A percentile compares a stretch with the other conserved stretches of the same genome.
Evolutionary conservation across 1,140 invertebrate species (phyloP).

Genomic region (Catajapyx aquilonaris): DNA sequence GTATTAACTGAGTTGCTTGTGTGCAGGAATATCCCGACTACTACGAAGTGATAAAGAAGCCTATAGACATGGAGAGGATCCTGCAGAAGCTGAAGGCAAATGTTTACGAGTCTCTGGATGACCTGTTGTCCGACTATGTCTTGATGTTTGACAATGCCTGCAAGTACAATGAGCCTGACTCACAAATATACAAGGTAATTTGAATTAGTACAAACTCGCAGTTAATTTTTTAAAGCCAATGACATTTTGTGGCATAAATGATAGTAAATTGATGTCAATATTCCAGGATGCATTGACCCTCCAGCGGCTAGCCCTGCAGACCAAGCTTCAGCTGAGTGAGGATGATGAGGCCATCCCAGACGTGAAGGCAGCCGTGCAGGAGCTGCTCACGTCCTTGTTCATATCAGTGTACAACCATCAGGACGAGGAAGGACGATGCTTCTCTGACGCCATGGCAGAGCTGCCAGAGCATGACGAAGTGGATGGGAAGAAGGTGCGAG

Average conservation of each 20-base stretch:
- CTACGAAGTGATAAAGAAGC: slow-evolving; percentile 92
- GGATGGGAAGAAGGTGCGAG: slow-evolving; percentile 45
- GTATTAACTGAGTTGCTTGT: too few species aligned
- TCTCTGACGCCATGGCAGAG: slow-evolving; percentile 87
- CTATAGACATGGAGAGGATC: slow-evolving; percentile 93
- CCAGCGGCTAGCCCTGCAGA: slow-evolving; percentile 77
- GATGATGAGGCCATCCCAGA: slow-evolving; percentile 73
- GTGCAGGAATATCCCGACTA: slow-evolving; percentile 83
- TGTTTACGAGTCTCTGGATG: slow-evolving; percentile 66
- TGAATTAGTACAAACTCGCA: too few species aligned
- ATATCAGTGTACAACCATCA: slow-evolving; percentile 87
- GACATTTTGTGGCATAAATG: too few species aligned
- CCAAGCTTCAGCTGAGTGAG: slow-evolving; percentile 69
- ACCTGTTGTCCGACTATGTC: slow-evolving; percentile 78
- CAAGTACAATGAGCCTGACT: slow-evolving; percentile 98
- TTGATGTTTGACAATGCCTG: slow-evolving; percentile 99
- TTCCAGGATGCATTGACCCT: slow-evolving; percentile 70
- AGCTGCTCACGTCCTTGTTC: slow-evolving; percentile 77
- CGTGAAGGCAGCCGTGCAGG: slow-evolving; percentile 68
- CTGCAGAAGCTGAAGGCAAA: slow-evolving; percentile 61
- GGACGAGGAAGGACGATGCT: slow-evolving; percentile 88
- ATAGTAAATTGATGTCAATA: too few species aligned
- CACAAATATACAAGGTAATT: slow-evolving; percentile 89
- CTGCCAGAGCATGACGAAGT: slow-evolving; percentile 71
- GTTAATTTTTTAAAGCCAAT: too few species aligned